phyloP scores from a whole-genome alignment of 2,797 vertebrate genomes.

The Notoglanidium macrostoma region DNA sequence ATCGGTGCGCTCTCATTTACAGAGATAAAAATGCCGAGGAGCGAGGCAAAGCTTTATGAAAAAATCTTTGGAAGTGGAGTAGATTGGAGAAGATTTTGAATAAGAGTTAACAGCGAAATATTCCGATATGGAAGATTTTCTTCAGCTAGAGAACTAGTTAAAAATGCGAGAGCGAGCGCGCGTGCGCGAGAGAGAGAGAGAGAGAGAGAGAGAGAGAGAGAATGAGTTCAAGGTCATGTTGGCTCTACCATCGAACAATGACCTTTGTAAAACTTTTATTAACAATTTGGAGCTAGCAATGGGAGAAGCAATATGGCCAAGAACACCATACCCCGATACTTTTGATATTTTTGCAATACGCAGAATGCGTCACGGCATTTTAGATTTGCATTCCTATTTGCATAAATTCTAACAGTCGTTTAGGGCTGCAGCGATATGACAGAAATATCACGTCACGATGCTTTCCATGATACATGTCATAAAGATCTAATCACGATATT shows the following conservation, averaged over 20 bases:
- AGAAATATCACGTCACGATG: not conserved
- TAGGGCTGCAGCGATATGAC: not conserved
- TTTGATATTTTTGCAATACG: not conserved
- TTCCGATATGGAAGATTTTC: not conserved
- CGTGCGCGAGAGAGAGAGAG: not conserved
- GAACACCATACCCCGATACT: not conserved
- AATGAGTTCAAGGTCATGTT: not conserved
- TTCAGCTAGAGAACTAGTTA: not conserved
- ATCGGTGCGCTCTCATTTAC: not conserved
- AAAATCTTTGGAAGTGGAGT: not conserved
- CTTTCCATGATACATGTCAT: not conserved
- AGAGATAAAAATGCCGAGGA: not conserved
- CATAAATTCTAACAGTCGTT: not conserved
- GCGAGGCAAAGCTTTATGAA: not conserved
- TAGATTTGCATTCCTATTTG: not conserved
- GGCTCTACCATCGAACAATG: not conserved
- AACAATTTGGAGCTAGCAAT: not conserved
- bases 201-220: not conserved
- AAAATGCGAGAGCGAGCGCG: not conserved
- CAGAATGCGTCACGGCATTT: not conserved
- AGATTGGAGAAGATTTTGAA: not conserved
- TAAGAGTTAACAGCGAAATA: not conserved
- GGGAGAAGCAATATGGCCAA: not conserved
- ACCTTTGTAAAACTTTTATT: not conserved
- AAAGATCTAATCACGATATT: too few species aligned